Conservation (phyloP, 2,113 vertebrate species). For the Dromas ardeola region DNA sequence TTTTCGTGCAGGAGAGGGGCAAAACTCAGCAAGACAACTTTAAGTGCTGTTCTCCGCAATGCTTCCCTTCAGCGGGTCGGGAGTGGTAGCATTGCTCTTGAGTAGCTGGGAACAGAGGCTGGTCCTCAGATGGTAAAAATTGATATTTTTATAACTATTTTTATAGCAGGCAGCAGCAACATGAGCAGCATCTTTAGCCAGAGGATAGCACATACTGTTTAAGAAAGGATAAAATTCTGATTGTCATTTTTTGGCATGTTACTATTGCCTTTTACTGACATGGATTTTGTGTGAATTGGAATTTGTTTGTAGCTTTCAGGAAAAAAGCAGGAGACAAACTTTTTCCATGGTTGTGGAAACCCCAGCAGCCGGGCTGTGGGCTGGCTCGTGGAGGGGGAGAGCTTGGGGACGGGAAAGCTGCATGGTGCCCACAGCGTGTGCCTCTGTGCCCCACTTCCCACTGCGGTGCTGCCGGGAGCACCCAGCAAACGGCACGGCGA, state of each 20-base stretch:
- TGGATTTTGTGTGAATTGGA: not conserved
- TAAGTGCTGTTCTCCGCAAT: not conserved
- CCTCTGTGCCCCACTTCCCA: not conserved
- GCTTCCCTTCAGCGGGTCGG: not conserved
- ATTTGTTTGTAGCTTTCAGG: not conserved
- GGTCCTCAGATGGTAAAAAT: not conserved
- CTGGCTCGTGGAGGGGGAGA: not conserved
- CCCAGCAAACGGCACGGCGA: rapidly evolving
- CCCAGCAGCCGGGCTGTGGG: not conserved
- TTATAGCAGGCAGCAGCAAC: not conserved
- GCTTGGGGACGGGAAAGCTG: rapidly evolving
- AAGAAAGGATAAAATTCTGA: not conserved
- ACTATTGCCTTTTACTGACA: not conserved
- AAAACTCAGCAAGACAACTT: not conserved
- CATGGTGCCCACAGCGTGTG: rapidly evolving
- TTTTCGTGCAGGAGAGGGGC: not conserved
- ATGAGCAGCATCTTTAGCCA: not conserved
- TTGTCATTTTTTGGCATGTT: not conserved
- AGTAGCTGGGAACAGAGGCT: not conserved
- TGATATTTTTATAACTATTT: not conserved
- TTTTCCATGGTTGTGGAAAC: not conserved
- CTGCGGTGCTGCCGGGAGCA: not conserved
- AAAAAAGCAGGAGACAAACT: not conserved
- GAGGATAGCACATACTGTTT: not conserved
- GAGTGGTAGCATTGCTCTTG: not conserved